These are phyloP conservation scores for Catocala fraxini DNA, from an alignment of 2,888 invertebrate genomes.

Conservation along the genomic window DNA sequence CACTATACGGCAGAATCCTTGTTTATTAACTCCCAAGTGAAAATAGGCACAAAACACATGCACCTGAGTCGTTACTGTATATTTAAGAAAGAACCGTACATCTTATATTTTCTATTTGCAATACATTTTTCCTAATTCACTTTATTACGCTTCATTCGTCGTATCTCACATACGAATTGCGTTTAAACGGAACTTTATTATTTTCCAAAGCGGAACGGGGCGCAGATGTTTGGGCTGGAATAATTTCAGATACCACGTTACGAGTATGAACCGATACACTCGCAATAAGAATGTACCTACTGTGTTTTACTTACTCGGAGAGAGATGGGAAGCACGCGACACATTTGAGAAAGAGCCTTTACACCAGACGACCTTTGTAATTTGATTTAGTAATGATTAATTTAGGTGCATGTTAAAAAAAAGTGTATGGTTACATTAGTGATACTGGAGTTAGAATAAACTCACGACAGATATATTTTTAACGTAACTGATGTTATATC, in stretches of 20 bases:
- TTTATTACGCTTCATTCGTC: constrained; percentile 82
- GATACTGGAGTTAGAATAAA: too few relatives aligned
- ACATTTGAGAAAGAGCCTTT: constrained; percentile 37
- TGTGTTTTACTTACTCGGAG: constrained; percentile 71
- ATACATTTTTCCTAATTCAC: constrained; percentile 81
- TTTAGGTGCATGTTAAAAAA: too few relatives aligned
- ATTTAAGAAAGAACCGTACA: constrained; percentile 32
- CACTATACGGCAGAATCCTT: too few relatives aligned
- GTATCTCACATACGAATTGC: constrained; percentile 85
- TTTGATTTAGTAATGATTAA: too few relatives aligned
- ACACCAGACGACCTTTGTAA: constrained; percentile 39
- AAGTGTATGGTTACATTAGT: too few relatives aligned
- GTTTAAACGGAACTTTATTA: constrained; percentile 85
- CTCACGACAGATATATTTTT: too few relatives aligned
- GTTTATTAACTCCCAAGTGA: too few relatives aligned
- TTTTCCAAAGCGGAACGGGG: constrained; percentile 76
- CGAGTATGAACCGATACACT: constrained; percentile 63
- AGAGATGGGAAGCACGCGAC: constrained; percentile 68
- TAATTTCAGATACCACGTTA: constrained; percentile 78
- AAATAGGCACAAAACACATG: constrained; percentile 5
- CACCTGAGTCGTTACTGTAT: constrained; percentile 17
- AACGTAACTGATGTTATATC: too few relatives aligned
- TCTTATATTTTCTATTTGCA: constrained; percentile 76
- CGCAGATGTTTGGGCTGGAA: constrained; percentile 76
- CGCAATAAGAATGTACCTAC: constrained; percentile 66